Percentiles rank a stretch among this genome's conserved stretches.
Conservation (phyloP, 1,140 invertebrate genomes). For the Glossosoma conforme region DNA sequence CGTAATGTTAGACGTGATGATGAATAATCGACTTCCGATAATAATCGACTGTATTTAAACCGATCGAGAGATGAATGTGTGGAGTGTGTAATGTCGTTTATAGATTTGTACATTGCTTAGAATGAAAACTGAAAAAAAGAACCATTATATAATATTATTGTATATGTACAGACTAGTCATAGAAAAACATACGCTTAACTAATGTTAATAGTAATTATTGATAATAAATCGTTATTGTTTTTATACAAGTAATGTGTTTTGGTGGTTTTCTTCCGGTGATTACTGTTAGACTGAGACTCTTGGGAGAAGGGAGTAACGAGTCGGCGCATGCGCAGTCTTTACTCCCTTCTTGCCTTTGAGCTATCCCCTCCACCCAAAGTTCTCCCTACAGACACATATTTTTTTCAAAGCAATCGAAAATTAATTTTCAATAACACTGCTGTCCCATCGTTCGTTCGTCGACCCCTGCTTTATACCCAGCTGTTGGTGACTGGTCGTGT, state of each 20-base stretch:
- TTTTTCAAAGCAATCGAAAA: too few relatives aligned
- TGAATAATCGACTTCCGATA: conserved; percentile 17
- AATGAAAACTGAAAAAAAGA: conserved; percentile 16
- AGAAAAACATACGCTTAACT: conserved; percentile 33
- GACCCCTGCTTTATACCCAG: too few relatives aligned
- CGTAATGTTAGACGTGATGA: conserved; percentile 18
- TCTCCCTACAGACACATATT: too few relatives aligned
- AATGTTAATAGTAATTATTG: conserved; percentile 32
- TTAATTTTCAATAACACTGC: too few relatives aligned
- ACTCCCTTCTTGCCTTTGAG: too few relatives aligned
- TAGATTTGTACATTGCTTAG: conserved; percentile 25
- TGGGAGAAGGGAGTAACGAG: too few relatives aligned
- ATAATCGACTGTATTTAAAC: conserved; percentile 22
- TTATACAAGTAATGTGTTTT: conserved; percentile 29
- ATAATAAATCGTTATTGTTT: conserved; percentile 33
- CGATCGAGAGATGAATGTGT: conserved; percentile 11
- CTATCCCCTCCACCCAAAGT: too few relatives aligned
- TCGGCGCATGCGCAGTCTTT: too few relatives aligned
- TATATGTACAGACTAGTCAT: conserved; percentile 32
- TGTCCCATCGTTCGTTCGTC: too few relatives aligned
- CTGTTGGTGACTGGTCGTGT: too few relatives aligned
- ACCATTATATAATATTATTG: conserved; percentile 27
- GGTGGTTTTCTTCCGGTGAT: too few relatives aligned
- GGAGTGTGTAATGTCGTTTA: conserved; percentile 22
- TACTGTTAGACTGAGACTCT: too few relatives aligned